These are phyloP conservation scores for Drosophila barbarae DNA, from an alignment of 2,888 invertebrate species.

Conservation along the genomic window DNA sequence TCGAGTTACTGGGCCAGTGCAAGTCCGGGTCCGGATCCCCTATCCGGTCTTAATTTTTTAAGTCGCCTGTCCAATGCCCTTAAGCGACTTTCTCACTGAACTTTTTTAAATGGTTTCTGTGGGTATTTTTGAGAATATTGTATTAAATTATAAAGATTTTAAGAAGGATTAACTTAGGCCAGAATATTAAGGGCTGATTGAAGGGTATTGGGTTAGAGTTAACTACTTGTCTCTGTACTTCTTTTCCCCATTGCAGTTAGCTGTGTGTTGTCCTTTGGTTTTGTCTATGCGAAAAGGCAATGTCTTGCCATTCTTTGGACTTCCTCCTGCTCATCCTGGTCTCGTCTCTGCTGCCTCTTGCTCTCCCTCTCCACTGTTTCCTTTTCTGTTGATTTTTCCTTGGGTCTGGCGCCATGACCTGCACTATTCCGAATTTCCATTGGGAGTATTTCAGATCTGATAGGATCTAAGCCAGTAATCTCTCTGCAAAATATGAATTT, in stretches of 20 bases:
- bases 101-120: background rate
- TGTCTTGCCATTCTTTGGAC: conserved; percentile 23
- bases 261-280: conserved; percentile 41
- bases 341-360: background rate
- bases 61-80: conserved; percentile 1
- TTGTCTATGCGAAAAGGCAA: conserved; percentile 50
- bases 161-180: background rate
- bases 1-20: conserved; percentile 62
- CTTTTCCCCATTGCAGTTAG: conserved; percentile 22
- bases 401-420: conserved; percentile 50
- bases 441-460: conserved; percentile 18
- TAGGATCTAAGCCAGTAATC: background rate
- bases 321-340: background rate
- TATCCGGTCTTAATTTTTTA: conserved; percentile 27
- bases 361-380: conserved; percentile 54
- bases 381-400: conserved; percentile 59
- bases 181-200: too few species aligned
- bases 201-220: conserved; percentile 17
- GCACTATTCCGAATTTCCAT: conserved; percentile 3
- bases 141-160: background rate
- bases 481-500: background rate
- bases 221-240: conserved; percentile 24
- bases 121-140: background rate
- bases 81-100: background rate
- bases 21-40: conserved; percentile 23